Evolutionary conservation across 1,140 invertebrate species (phyloP).

Genomic region (Diprion similis): DNA sequence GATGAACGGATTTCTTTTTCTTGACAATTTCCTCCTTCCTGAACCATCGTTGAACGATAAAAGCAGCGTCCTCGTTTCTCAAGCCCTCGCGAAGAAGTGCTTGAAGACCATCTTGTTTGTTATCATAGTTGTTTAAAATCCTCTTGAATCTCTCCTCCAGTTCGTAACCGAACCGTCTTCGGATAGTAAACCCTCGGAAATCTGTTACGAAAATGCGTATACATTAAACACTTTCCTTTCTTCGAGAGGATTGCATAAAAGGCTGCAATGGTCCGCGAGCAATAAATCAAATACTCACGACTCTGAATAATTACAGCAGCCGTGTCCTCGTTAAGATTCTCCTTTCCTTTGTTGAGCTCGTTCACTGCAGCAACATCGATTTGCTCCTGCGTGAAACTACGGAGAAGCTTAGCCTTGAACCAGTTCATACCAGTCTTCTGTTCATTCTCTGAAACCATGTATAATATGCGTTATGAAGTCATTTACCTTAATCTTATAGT

Average conservation of each 20-base stretch:
- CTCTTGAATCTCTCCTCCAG: conserved; percentile 60
- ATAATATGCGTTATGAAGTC: background rate
- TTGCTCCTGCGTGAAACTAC: conserved; percentile 49
- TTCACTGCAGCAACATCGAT: conserved; percentile 28
- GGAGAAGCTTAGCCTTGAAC: conserved; percentile 35
- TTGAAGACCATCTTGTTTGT: conserved; percentile 52
- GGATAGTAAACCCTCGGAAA: conserved; percentile 71
- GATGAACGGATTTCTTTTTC: conserved; percentile 34
- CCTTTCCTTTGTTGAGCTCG: conserved; percentile 44
- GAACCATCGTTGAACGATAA: conserved; percentile 58
- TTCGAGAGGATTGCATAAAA: background rate
- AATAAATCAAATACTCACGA: conserved; percentile 60
- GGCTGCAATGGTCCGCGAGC: background rate
- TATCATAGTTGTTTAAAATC: conserved; percentile 54
- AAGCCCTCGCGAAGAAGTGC: conserved; percentile 58
- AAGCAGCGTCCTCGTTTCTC: conserved; percentile 59
- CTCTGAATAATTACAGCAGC: conserved; percentile 73
- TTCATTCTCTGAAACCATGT: conserved; percentile 42
- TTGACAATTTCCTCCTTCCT: conserved; percentile 46
- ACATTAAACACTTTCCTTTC: conserved; percentile 8
- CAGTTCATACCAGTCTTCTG: conserved; percentile 52
- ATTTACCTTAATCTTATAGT: conserved; percentile 33
- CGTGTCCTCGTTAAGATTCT: conserved; percentile 63
- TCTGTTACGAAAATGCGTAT: conserved; percentile 52
- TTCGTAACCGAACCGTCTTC: conserved; percentile 68